These are phyloP conservation scores for Saxidomus purpurata DNA, from an alignment of 1,140 invertebrate species.

Conservation along the genomic window DNA sequence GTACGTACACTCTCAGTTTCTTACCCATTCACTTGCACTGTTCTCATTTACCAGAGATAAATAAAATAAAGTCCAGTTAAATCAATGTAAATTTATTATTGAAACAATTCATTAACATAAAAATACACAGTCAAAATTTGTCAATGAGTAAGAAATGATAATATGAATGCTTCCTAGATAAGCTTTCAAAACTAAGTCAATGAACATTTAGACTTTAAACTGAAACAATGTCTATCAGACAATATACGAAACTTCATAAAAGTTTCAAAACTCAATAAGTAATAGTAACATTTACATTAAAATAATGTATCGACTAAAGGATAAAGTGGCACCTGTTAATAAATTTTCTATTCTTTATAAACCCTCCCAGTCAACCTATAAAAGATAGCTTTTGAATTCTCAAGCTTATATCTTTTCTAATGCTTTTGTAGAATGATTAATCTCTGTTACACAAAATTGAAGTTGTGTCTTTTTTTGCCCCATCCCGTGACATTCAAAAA, in stretches of 20 bases:
- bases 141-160: conserved; percentile 58
- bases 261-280: conserved; percentile 24
- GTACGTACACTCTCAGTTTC: too few relatives aligned
- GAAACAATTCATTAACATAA: conserved; percentile 71
- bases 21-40: too few relatives aligned
- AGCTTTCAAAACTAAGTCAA: conserved; percentile 26
- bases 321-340: not conserved
- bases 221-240: conserved; percentile 32
- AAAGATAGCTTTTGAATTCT: too few relatives aligned
- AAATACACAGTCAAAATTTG: conserved; percentile 60
- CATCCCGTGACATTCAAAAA: too few relatives aligned
- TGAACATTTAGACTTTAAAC: conserved; percentile 44
- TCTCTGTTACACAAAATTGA: too few relatives aligned
- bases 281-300: conserved; percentile 31
- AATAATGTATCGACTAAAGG: not conserved
- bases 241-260: conserved; percentile 12
- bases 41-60: not conserved
- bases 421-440: too few relatives aligned
- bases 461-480: too few relatives aligned
- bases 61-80: conserved; percentile 30
- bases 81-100: conserved; percentile 70
- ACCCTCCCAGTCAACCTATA: too few relatives aligned
- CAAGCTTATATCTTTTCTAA: too few relatives aligned
- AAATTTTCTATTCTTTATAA: too few relatives aligned
- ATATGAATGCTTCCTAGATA: conserved; percentile 22